Evolutionary conservation across 1,140 invertebrate species (phyloP), one percentile per base, ranked within the genome.

Genomic region (Lamellibrachia luymesi): DNA sequence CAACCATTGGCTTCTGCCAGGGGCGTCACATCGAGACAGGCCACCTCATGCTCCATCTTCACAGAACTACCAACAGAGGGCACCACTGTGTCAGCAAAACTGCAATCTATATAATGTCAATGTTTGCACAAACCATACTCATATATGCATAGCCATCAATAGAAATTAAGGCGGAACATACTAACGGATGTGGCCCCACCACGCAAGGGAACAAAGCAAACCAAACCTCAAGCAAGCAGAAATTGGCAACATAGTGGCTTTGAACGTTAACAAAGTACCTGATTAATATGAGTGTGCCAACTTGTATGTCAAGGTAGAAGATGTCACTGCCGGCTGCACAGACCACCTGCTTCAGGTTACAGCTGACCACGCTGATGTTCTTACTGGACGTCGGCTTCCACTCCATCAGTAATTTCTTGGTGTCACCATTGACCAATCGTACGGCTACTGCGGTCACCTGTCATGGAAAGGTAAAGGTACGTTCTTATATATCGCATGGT

Each of bases 21-120:
- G 0, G 98, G 98, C 7, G 98, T 98, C 27, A 99, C 97, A 96
- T 99, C 99, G 51, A 99, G 95, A 96, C 99, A 99, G 49, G 99
- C 99, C 51, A 99, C 98, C 97, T 99, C 99, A 95, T 99, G 97
- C 80, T 98, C 98, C 96, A 99, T 97, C 50, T 97, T 97, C 49
- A 95, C 89, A 52, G 17, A 13, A 25, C 92, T 93, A 38, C 50
- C 50, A 92, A 38, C 51, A 92, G 50, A 64, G 51, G 90, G 50
- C 5, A n/a, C 6, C 25, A n/a, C 90, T 49, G 90, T 51, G 22
- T 25, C 49, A 6, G 7, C 5, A 90, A 10, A 8, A 38, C 25
- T 38, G 90, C 49, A 38, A 50, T 38, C 38, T 38, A 38, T 38
- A 38, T 38, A 38, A 90, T 38, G 22, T 7, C n/a, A 90, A 90